A percentile compares a stretch with the other conserved stretches of the same genome.
phyloP scores from a whole-genome alignment of 2,797 vertebrate species.

The Coracias cyanogaster region DNA sequence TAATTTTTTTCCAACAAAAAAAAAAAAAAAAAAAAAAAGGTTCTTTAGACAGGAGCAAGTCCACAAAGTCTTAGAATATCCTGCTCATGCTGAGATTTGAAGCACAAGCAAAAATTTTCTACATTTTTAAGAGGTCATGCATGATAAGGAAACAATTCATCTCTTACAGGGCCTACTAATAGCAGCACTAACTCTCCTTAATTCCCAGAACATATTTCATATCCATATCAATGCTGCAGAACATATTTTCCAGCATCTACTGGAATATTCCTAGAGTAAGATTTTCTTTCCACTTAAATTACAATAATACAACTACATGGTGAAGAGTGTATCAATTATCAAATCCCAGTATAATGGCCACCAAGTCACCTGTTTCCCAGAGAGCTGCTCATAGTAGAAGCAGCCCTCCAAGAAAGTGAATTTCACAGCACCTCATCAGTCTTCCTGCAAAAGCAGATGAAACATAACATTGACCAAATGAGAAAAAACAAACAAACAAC shows the following conservation, averaged over 20 bases:
- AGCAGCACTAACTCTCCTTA: background rate
- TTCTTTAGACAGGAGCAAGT: background rate
- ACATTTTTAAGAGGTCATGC: slow-evolving; percentile 38
- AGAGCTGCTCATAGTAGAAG: background rate
- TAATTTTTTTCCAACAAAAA: too few relatives aligned
- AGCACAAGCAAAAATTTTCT: slow-evolving; percentile 36
- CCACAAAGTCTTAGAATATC: slow-evolving; percentile 3
- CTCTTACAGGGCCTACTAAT: background rate
- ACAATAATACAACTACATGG: background rate
- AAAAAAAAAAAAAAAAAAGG: background rate
- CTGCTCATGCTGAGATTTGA: slow-evolving; percentile 42
- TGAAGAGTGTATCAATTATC: background rate
- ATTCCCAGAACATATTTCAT: background rate
- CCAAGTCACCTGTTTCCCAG: background rate
- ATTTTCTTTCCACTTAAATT: background rate
- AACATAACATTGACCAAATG: background rate
- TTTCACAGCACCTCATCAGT: background rate
- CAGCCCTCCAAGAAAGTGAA: background rate
- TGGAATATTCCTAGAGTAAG: background rate
- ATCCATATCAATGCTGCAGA: background rate
- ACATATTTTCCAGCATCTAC: background rate
- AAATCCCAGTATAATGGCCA: background rate
- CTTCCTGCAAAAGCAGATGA: background rate
- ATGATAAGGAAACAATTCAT: slow-evolving; percentile 28
- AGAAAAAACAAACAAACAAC: background rate